Evolutionary conservation across 37 sponge, comb jelly and placozoan species (phyloP).

Genomic region (Spongilla lacustris): DNA sequence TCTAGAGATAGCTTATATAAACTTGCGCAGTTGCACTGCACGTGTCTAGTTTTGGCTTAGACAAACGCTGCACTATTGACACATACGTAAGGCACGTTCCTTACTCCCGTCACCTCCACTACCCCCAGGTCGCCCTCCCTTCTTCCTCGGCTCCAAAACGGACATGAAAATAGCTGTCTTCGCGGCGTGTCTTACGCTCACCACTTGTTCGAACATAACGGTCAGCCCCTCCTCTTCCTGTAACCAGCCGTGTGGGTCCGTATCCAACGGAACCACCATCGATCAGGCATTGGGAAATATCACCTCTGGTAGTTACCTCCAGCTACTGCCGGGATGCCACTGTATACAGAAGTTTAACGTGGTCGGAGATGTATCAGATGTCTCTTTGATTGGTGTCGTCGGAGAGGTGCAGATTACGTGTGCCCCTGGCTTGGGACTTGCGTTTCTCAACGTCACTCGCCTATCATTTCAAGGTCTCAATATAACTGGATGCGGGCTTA

Average conservation of each 20-base stretch:
- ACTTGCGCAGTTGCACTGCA: no score
- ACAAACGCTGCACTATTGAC: no score
- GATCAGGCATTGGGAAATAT: conserved; percentile 20
- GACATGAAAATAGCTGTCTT: background rate
- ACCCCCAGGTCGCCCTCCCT: background rate
- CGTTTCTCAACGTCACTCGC: conserved; percentile 26
- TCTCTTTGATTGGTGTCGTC: background rate
- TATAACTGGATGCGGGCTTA: conserved; percentile 42
- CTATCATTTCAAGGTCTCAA: conserved; percentile 23
- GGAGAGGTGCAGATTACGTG: conserved; percentile 8
- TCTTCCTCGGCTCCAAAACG: background rate
- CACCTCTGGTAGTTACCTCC: conserved; percentile 4
- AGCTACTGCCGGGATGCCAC: conserved; percentile 20
- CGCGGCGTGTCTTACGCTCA: background rate
- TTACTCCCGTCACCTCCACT: background rate
- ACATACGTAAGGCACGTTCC: background rate
- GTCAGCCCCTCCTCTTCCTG: background rate
- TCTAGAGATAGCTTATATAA: no score
- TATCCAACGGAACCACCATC: background rate
- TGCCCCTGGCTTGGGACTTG: conserved; percentile 30
- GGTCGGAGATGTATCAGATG: background rate
- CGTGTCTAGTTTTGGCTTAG: no score
- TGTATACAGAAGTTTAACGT: background rate
- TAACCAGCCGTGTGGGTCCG: background rate
- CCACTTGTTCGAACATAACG: background rate